Base-by-base conservation (phyloP, 2,797 vertebrate species). In the Sebastiscus tertius region DNA sequence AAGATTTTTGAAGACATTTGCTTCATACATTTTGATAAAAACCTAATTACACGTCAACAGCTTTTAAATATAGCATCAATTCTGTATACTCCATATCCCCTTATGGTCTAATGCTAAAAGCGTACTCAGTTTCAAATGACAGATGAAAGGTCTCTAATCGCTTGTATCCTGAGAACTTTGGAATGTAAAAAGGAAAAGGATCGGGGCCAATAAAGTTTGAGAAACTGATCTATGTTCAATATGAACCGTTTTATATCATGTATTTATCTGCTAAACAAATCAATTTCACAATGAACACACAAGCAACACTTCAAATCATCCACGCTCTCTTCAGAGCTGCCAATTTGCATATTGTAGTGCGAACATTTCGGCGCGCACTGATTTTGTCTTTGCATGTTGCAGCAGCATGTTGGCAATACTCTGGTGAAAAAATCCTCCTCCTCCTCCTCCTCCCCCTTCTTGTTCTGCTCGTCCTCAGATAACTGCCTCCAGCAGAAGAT, bases 401-500 rank as follows among this genome's bases (percentile, higher is more conserved):
- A 72, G 89, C 89, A 84, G 86, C 78, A 72, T 83, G 84, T 69
- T 83, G 77, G 82, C 87, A 89, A 80, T 77, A 81, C 89, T 87
- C 77, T 69, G 33, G 83, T 84, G 86, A 39, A 79, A 84, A 22
- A 78, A 20, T 34, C 79, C 61, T 33, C 65, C 36, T 67, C 74
- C 65, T 74, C 61, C 33, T 60, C 71, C 67, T 55, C 72, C 78
- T 66, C 83, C 80, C 36, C 72, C 77, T 63, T 29, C 79, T 79
- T 54, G 65, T 81, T 86, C 84, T 72, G 65, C 89, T 88, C 82
- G 85, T 93, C 91, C 90, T 94, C 89, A 92, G 92, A 95, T 94
- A 92, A 92, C 92, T 87, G 93, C 93, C 92, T 93, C 81, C 79
- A 93, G 94, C 92, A 86, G 87, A 91, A 92, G 85, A 92, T 93